Conservation (phyloP, 2,797 vertebrate genomes). For the Rhinoraja longicauda region DNA sequence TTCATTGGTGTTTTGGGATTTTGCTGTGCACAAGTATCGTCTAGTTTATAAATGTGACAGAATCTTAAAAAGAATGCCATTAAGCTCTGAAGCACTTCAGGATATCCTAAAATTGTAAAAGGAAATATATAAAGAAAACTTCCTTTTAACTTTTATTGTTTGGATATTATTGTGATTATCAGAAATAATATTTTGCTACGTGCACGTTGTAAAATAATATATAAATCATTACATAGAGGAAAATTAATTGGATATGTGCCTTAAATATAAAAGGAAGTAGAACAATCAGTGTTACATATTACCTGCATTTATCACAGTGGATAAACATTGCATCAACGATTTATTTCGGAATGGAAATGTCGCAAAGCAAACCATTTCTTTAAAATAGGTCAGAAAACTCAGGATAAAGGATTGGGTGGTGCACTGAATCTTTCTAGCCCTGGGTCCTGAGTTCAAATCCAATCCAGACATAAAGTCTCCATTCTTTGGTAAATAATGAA, state of each 20-base stretch:
- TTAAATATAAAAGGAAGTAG: not conserved
- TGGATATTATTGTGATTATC: not conserved
- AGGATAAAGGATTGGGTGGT: slow-evolving; percentile 7
- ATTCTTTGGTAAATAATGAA: not conserved
- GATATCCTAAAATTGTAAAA: not conserved
- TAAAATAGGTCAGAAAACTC: slow-evolving; percentile 23
- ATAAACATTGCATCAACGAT: not conserved
- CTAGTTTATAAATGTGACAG: not conserved
- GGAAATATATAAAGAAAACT: not conserved
- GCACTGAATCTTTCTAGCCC: not conserved
- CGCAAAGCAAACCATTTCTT: not conserved
- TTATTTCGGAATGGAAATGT: not conserved
- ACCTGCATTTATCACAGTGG: too few species aligned
- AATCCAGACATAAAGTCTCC: slow-evolving; percentile 28
- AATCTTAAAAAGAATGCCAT: not conserved
- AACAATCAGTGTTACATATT: not conserved
- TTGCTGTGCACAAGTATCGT: not conserved
- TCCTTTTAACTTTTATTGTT: not conserved
- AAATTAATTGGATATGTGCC: not conserved
- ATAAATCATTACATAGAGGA: not conserved
- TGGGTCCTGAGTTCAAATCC: slow-evolving; percentile 11
- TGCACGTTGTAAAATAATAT: not conserved
- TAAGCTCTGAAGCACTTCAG: not conserved
- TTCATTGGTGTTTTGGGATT: not conserved
- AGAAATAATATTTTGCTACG: not conserved